A percentile compares a stretch with the other conserved stretches of the same genome.
These are phyloP conservation scores for Dicrurus megarhynchus DNA, from an alignment of 2,113 vertebrate species.

Conservation along the genomic window DNA sequence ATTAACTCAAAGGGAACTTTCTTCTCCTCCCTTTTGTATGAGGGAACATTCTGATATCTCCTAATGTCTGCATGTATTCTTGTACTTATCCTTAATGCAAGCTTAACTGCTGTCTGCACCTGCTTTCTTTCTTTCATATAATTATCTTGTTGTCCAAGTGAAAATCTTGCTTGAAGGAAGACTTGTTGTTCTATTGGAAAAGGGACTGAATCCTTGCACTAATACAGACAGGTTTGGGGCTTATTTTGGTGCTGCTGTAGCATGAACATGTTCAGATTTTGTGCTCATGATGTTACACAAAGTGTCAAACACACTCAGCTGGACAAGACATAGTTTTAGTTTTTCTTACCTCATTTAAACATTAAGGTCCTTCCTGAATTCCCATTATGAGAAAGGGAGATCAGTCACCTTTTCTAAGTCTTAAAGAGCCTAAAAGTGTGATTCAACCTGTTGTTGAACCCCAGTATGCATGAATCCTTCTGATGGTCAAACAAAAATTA, in stretches of 20 bases:
- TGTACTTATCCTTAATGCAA: neutral
- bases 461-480: neutral
- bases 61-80: neutral
- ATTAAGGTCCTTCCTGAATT: neutral
- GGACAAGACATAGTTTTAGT: neutral
- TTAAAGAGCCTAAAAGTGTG: neutral
- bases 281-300: neutral
- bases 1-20: neutral
- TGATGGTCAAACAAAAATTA: neutral
- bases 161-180: neutral
- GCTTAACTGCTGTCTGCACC: neutral
- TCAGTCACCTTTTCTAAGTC: neutral
- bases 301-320: neutral
- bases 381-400: neutral
- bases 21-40: neutral
- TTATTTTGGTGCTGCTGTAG: neutral
- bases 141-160: neutral
- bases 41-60: neutral
- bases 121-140: neutral
- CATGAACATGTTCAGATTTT: neutral
- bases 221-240: neutral
- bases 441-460: neutral
- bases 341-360: neutral
- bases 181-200: neutral
- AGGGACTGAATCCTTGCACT: neutral